Evolutionary conservation across 2,113 vertebrate genomes (phyloP).

Genomic region (Eidolon helvum): DNA sequence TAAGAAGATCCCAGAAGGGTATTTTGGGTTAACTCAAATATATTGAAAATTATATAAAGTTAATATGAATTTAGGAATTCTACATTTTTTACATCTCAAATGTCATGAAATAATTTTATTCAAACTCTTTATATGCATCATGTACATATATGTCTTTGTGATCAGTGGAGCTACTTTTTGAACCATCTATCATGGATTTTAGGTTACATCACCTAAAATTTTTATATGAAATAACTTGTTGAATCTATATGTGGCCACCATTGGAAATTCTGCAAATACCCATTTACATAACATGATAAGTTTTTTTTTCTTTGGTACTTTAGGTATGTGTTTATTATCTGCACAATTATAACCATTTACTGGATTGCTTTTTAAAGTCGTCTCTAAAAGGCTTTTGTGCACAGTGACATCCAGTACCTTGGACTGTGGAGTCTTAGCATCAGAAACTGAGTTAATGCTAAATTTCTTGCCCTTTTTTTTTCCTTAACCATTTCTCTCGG

Average conservation of each 20-base stretch:
- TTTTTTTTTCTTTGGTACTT: not conserved
- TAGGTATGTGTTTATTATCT: not conserved
- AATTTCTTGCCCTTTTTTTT: not conserved
- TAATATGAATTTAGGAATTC: not conserved
- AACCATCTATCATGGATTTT: not conserved
- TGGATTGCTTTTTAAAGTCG: not conserved
- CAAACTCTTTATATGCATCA: not conserved
- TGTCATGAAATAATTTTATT: constrained; percentile 7
- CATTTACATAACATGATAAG: not conserved
- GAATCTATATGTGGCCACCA: not conserved
- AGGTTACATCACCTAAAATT: not conserved
- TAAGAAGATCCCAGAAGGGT: not conserved
- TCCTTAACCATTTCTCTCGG: not conserved
- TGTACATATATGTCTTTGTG: not conserved
- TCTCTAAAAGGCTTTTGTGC: not conserved
- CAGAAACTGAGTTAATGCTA: not conserved
- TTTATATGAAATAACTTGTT: not conserved
- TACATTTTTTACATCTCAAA: not conserved
- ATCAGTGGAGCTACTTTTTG: not conserved
- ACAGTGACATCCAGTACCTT: not conserved
- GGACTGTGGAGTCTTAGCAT: not conserved
- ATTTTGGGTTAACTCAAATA: not conserved
- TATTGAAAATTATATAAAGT: not conserved
- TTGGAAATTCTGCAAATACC: not conserved
- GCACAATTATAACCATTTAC: not conserved